Conservation (phyloP, 2,797 vertebrate genomes). For the Sparus aurata region DNA sequence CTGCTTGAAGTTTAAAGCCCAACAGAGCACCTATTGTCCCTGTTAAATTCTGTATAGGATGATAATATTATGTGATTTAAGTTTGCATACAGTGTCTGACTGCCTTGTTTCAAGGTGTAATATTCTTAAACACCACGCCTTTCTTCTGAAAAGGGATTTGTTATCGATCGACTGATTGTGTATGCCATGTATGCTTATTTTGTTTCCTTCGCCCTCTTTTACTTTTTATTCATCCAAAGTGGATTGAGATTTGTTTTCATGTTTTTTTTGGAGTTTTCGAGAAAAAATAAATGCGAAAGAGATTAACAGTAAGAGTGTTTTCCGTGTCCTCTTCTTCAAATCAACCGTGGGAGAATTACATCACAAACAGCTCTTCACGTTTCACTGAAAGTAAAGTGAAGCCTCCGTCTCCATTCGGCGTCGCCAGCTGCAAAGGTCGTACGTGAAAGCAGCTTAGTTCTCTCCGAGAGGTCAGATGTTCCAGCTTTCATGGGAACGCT, state of each 20-base stretch:
- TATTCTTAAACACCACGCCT: constrained; percentile 48
- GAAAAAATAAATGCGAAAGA: constrained; percentile 65
- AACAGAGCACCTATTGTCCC: constrained; percentile 16
- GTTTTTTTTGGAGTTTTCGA: constrained; percentile 35
- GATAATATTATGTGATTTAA: constrained; percentile 34
- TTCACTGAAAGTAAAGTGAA: not conserved
- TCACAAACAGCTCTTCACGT: not conserved
- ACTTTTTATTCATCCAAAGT: constrained; percentile 70
- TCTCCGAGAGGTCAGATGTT: no score
- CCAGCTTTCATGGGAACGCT: no score
- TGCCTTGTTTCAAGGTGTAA: constrained; percentile 76
- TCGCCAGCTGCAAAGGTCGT: no score
- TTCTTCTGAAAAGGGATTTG: constrained; percentile 73
- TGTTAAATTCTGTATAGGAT: constrained; percentile 11
- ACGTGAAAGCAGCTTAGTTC: no score
- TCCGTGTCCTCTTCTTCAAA: not conserved
- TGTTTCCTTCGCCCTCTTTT: constrained; percentile 22
- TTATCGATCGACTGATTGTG: constrained; percentile 41
- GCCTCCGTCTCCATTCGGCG: no score
- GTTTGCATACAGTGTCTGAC: constrained; percentile 35
- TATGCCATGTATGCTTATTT: constrained; percentile 75
- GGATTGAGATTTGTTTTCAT: constrained; percentile 62
- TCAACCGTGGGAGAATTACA: not conserved
- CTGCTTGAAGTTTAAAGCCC: constrained; percentile 32
- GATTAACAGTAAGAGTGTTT: not conserved